These are phyloP conservation scores for Typhlichthys eigenmanni DNA, from an alignment of 2,797 vertebrate species.

Conservation along the genomic window DNA sequence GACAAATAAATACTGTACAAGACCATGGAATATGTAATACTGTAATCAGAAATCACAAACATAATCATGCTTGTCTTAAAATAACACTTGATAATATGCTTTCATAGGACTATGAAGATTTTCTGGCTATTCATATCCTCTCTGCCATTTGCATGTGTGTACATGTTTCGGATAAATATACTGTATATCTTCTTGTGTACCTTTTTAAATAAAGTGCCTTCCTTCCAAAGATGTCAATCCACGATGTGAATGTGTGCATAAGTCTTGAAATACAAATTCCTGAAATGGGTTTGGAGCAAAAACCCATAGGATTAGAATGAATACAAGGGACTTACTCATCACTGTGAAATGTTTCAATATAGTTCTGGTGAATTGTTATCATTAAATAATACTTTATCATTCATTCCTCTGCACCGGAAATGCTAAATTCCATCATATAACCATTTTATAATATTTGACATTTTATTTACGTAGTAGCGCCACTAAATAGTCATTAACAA, in stretches of 20 bases:
- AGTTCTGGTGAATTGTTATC: neutral
- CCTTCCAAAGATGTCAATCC: constrained; percentile 61
- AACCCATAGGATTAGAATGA: constrained; percentile 43
- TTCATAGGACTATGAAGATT: constrained; percentile 63
- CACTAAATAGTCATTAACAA: constrained; percentile 2
- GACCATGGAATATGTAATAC: constrained; percentile 70
- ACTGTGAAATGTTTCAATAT: neutral
- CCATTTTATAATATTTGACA: too few species aligned
- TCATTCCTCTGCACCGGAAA: too few species aligned
- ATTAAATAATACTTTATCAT: too few species aligned
- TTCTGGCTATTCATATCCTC: constrained; percentile 52
- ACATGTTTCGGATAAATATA: constrained; percentile 40
- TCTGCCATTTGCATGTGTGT: constrained; percentile 52
- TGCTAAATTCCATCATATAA: too few species aligned
- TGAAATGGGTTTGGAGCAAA: constrained; percentile 66
- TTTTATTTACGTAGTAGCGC: neutral
- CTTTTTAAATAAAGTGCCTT: constrained; percentile 80
- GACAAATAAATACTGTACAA: constrained; percentile 87
- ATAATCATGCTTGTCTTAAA: constrained; percentile 67
- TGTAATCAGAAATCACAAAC: constrained; percentile 71
- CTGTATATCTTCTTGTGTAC: constrained; percentile 34
- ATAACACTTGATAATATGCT: constrained; percentile 59
- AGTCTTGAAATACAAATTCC: constrained; percentile 60
- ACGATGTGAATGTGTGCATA: constrained; percentile 55
- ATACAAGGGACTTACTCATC: constrained; percentile 38